Conservation (phyloP, 2,888 invertebrate genomes). For the Fragum sueziense region DNA sequence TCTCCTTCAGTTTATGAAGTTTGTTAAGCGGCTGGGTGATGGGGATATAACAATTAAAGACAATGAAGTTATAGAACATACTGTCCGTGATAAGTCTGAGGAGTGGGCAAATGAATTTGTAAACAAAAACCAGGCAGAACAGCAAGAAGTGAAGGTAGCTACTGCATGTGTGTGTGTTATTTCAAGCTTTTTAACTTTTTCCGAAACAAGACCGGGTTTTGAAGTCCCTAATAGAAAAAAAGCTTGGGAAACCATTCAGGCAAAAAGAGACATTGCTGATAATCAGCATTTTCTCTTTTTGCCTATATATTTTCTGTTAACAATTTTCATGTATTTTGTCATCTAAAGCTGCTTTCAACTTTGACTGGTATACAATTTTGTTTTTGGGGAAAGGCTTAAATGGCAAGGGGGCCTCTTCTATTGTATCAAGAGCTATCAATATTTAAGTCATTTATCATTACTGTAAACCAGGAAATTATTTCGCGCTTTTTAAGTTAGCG, state of each 20-base stretch:
- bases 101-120: constrained; percentile 76
- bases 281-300: neutral
- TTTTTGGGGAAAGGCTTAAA: neutral
- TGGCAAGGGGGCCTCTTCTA: too few species aligned
- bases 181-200: neutral
- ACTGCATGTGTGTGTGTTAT: constrained; percentile 18
- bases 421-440: too few species aligned
- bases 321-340: too few species aligned
- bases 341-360: neutral
- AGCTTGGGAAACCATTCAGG: too few species aligned
- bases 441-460: too few species aligned
- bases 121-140: constrained; percentile 25
- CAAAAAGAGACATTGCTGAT: neutral
- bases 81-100: constrained; percentile 63
- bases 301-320: too few species aligned
- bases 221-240: too few species aligned
- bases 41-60: constrained; percentile 85
- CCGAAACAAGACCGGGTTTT: too few species aligned
- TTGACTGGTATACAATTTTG: neutral
- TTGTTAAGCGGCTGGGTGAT: constrained; percentile 90
- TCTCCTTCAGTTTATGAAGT: constrained; percentile 89
- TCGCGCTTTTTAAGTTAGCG: too few species aligned
- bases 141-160: constrained; percentile 40
- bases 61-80: constrained; percentile 81
- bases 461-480: too few species aligned